Percentiles rank a stretch among this genome's conserved stretches.
Evolutionary conservation across 2,888 invertebrate species (phyloP).

Genomic region (Meganola albula): DNA sequence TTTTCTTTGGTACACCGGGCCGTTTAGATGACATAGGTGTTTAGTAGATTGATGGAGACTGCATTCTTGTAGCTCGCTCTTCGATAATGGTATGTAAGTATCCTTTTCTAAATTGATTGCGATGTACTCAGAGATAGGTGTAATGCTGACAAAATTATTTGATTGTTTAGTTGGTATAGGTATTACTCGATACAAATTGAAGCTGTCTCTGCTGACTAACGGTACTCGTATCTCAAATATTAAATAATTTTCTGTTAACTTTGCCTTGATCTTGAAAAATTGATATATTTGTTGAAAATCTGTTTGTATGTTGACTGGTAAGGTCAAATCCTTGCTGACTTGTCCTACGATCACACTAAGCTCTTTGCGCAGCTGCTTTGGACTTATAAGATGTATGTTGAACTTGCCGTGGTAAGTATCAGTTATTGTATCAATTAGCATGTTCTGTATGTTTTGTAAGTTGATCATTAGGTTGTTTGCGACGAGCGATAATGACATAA

Average conservation of each 20-base stretch:
- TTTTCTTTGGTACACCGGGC: too few relatives aligned
- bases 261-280: constrained; percentile 9
- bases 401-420: constrained; percentile 15
- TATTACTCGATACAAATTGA: background rate
- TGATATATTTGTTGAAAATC: constrained; percentile 14
- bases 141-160: background rate
- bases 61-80: too few relatives aligned
- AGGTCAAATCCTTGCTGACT: constrained; percentile 11
- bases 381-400: constrained; percentile 15
- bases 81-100: too few relatives aligned
- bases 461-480: constrained; percentile 8
- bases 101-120: background rate
- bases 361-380: constrained; percentile 13
- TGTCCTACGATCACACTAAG: constrained; percentile 12
- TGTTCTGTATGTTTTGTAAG: constrained; percentile 13
- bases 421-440: constrained; percentile 12
- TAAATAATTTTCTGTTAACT: background rate
- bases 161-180: background rate
- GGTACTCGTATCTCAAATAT: constrained; percentile 1
- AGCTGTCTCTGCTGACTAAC: background rate
- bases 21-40: too few relatives aligned
- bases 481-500: too few relatives aligned
- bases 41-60: too few relatives aligned
- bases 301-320: constrained; percentile 11
- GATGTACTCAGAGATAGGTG: background rate